These are phyloP conservation scores for Psix sp. DNA, from an alignment of 1,140 invertebrate genomes.

Conservation along the genomic window DNA sequence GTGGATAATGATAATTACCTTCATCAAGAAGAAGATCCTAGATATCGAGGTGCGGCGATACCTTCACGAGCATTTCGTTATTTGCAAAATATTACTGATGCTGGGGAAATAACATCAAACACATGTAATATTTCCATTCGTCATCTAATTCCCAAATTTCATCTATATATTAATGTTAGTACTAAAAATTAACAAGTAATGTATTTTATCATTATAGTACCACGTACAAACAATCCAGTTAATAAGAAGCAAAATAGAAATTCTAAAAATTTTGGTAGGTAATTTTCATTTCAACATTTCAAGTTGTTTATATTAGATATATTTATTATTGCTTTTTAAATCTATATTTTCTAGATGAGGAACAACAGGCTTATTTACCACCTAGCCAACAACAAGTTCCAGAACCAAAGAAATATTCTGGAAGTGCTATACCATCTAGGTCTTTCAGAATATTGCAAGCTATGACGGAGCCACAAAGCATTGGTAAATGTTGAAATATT, in stretches of 20 bases:
- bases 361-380: too few relatives aligned
- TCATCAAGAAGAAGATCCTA: conserved; percentile 80
- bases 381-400: conserved; percentile 82
- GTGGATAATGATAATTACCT: conserved; percentile 78
- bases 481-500: conserved; percentile 65
- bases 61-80: conserved; percentile 84
- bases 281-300: too few relatives aligned
- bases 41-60: conserved; percentile 82
- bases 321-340: too few relatives aligned
- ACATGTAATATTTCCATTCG: conserved; percentile 42
- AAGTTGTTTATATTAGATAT: too few relatives aligned
- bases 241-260: conserved; percentile 72
- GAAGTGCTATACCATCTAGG: conserved; percentile 89
- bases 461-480: conserved; percentile 83
- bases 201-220: conserved; percentile 58
- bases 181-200: too few relatives aligned
- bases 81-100: conserved; percentile 81
- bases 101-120: conserved; percentile 64
- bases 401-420: conserved; percentile 88
- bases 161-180: too few relatives aligned
- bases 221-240: conserved; percentile 61
- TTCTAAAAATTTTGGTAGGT: conserved; percentile 71
- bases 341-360: too few relatives aligned
- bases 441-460: conserved; percentile 90
- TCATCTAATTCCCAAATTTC: conserved; percentile 35